Evolutionary conservation across 1,140 invertebrate genomes (phyloP), one percentile per base, ranked within the genome.

Genomic region (Drosophila novamexicana): DNA sequence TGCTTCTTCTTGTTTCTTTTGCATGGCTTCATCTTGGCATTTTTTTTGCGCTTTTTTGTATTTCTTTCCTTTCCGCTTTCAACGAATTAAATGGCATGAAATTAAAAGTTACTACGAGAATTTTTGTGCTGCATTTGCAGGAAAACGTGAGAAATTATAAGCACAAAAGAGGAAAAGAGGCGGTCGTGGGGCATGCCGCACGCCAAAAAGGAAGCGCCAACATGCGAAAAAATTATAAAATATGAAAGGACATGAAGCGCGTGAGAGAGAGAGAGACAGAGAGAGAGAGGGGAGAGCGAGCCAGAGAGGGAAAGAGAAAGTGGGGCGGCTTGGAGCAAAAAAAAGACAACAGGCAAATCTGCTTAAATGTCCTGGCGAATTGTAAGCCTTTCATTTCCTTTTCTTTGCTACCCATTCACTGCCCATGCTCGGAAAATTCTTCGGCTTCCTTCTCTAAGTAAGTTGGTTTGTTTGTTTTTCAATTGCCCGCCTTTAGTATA

Each of bases 131-230:
- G 85, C 85, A 89, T 89, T 89, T 83, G 84, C 84, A 89, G 85
- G 84, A 89, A 89, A 89, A 89, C 84, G 84, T 89, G 84, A 77
- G 84, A 89, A 89, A 89, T 89, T 89, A 89, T 89, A 89, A 89
- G 84, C 76, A 88, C 77, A 89, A 89, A 89, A 81, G 49, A 63
- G 65, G 49, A 40, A 63, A 74, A 68, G 39, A 68, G 56, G 36
- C 77, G 77, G 50, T 42, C 39, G 52, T 52, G 79, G 47, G 40
- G 54, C 52, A 50, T 74, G 73, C 67, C 3, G 39, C 64, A 69
- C 59, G 67, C 50, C n/a, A 44, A 76, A 81, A 84, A 77, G 66
- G 66, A 76, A 69, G 39, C 44, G 66, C 59, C 59, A 63, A 63
- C 66, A 66, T 75, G 71, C 66, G 66, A 52, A 56, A 63, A 67